phyloP scores from a whole-genome alignment of 2,113 vertebrate genomes.

The Hemiscyllium ocellatum region DNA sequence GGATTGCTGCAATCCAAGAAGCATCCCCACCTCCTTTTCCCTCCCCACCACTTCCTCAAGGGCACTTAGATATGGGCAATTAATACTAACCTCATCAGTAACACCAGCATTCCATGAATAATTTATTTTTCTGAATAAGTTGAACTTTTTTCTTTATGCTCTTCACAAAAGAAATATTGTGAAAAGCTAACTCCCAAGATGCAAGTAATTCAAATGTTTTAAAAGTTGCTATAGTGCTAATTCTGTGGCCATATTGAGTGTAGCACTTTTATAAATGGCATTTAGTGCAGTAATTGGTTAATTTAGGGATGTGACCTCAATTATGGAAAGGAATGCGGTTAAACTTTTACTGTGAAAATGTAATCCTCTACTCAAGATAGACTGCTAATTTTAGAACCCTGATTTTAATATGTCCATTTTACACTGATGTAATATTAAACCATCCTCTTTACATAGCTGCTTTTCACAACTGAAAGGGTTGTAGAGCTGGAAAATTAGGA shows the following conservation, averaged over 20 bases:
- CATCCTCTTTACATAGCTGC: background rate
- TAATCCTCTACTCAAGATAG: background rate
- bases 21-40: no score
- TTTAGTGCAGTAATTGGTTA: background rate
- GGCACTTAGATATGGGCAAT: no score
- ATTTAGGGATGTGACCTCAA: background rate
- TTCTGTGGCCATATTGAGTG: background rate
- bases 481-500: background rate
- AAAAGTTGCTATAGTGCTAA: background rate
- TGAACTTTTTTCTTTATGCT: background rate
- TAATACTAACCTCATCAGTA: background rate
- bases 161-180: background rate
- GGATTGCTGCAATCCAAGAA: no score
- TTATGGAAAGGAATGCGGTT: background rate
- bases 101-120: background rate
- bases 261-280: background rate
- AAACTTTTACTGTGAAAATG: background rate
- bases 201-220: background rate
- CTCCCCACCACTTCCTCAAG: no score
- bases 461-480: background rate
- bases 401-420: background rate
- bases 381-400: background rate
- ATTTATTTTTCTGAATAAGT: background rate
- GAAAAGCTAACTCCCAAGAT: background rate
- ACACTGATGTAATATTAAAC: background rate